Base-by-base conservation (phyloP, 1,140 invertebrate species). In the Camponotus pennsylvanicus region DNA sequence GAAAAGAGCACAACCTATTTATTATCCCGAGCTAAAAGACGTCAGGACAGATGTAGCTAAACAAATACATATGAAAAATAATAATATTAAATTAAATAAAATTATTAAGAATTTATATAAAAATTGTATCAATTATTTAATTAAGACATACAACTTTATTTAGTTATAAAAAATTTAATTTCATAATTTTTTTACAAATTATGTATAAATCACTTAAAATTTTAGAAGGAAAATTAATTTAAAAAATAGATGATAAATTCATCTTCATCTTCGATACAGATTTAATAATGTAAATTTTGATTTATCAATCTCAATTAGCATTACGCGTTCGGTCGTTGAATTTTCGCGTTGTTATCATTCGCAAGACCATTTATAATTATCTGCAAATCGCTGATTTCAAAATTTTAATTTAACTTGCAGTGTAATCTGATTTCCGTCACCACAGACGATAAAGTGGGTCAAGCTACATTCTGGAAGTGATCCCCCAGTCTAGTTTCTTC, bases 371-470 rank as follows among this genome's bases (percentile, higher is more conserved):
- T 80, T 80, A 80, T 59, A 80, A 80, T 57, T 80, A 80, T 80
- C 64, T 42, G 9, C 18, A 70, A 69, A 80, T 69, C 64, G 63
- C n/a, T 80, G 40, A 63, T 49, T 32, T 61, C 18, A 37, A 73
- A 83, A 61, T 83, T 75, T 61, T 83, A 83, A 63, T 83, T 75
- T 83, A 83, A 83, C 69, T 63, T 83, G n/a, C 40, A 75, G 21
- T 45, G 21, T 73, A 73, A 83, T 73, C 40, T 83, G 61, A 63
- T 83, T 83, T 83, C 52, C 69, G 69, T 21, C 40, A 18, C n/a
- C 40, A 37, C 34, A 80, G 66, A 80, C 49, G 45, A 21, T 45
- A 2, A 83, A 83, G 42, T 63, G 69, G 79, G 55, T 61, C 55
- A 63, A 32, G 79, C 7, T 59, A 73, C 37, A 49, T 61, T 83